Evolutionary conservation across 2,797 vertebrate genomes (phyloP).

Genomic region (Columba guinea): DNA sequence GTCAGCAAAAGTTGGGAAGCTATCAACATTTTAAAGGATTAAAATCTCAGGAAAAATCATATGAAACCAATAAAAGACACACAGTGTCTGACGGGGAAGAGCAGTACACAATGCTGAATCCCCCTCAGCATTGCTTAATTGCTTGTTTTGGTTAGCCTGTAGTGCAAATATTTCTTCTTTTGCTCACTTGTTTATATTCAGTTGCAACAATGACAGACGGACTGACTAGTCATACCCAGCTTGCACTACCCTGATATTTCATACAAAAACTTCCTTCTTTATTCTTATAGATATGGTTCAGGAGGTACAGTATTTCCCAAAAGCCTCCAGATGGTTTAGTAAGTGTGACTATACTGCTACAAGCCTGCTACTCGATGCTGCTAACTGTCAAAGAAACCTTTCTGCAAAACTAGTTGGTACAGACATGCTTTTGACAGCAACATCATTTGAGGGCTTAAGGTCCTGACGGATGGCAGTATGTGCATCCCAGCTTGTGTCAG

Average conservation of each 20-base stretch:
- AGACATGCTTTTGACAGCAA: neutral
- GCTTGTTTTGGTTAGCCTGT: neutral
- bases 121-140: neutral
- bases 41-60: neutral
- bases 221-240: neutral
- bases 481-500: neutral
- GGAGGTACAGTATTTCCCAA: neutral
- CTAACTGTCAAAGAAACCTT: neutral
- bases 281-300: neutral
- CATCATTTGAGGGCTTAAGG: neutral
- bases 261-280: neutral
- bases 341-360: neutral
- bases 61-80: neutral
- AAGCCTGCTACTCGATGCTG: neutral
- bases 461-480: accelerated
- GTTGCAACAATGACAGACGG: neutral
- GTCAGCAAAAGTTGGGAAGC: neutral
- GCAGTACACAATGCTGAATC: neutral
- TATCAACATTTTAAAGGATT: neutral
- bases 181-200: neutral
- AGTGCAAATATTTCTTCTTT: neutral
- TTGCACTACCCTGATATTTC: neutral
- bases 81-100: neutral
- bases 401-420: neutral
- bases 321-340: neutral